phyloP scores from a whole-genome alignment of 2,888 invertebrate species.

The Platypus cylindrus region DNA sequence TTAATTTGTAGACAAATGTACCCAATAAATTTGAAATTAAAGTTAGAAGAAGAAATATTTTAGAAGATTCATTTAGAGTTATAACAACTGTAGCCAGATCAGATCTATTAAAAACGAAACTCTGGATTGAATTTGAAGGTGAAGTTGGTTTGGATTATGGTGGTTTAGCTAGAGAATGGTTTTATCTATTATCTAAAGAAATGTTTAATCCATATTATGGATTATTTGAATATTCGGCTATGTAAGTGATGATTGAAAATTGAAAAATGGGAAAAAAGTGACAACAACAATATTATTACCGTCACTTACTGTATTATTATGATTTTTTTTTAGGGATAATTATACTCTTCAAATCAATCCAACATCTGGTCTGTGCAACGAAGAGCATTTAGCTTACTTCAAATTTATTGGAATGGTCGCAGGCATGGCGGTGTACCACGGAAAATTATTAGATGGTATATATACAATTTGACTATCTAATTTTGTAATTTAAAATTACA shows the following conservation, averaged over 20 bases:
- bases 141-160: slow-evolving; percentile 96
- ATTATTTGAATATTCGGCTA: slow-evolving; percentile 97
- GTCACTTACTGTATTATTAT: neutral
- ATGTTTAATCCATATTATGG: slow-evolving; percentile 99
- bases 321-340: slow-evolving; percentile 60
- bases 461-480: neutral
- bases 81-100: slow-evolving; percentile 83
- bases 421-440: slow-evolving; percentile 99
- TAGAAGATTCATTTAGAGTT: slow-evolving; percentile 94
- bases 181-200: slow-evolving; percentile 95
- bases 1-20: slow-evolving; percentile 67
- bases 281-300: neutral
- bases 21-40: slow-evolving; percentile 98
- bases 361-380: slow-evolving; percentile 92
- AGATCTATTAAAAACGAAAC: slow-evolving; percentile 89
- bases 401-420: slow-evolving; percentile 96
- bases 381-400: slow-evolving; percentile 95
- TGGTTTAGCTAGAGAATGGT: slow-evolving; percentile 95
- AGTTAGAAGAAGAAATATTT: slow-evolving; percentile 75
- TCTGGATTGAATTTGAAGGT: slow-evolving; percentile 98
- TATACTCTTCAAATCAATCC: slow-evolving; percentile 99
- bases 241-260: slow-evolving; percentile 56
- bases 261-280: no score
- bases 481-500: no score
- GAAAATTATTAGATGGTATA: slow-evolving; percentile 88